Evolutionary conservation across 2,888 invertebrate genomes (phyloP).

Genomic region (Tiliacea citrago): DNA sequence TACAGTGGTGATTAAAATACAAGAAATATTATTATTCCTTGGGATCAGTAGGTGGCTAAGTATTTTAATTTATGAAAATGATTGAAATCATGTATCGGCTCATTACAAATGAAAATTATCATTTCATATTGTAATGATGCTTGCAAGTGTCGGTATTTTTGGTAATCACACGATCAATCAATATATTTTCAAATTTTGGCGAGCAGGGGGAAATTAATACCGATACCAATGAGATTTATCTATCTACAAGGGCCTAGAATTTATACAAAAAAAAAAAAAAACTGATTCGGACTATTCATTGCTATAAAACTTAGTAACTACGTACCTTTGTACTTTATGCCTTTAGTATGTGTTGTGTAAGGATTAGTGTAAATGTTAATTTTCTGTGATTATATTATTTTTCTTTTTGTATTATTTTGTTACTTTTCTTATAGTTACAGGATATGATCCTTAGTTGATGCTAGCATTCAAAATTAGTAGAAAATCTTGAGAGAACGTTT

Average conservation of each 20-base stretch:
- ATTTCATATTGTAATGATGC: slow-evolving; percentile 10
- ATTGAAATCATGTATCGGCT: not conserved
- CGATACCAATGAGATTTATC: not conserved
- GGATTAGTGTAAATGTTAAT: slow-evolving; percentile 79
- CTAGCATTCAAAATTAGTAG: slow-evolving; percentile 75
- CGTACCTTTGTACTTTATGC: slow-evolving; percentile 80
- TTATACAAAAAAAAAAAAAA: not conserved
- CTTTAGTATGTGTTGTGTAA: slow-evolving; percentile 76
- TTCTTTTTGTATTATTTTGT: slow-evolving; percentile 78
- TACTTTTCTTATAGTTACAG: slow-evolving; percentile 80
- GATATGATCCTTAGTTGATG: slow-evolving; percentile 85
- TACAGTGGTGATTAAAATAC: slow-evolving; percentile 14
- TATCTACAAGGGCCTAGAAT: not conserved
- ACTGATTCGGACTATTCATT: slow-evolving; percentile 85
- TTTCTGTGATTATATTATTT: slow-evolving; percentile 86
- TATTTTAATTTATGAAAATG: slow-evolving; percentile 1
- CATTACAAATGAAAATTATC: slow-evolving; percentile 7
- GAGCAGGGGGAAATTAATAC: not conserved
- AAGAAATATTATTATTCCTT: not conserved
- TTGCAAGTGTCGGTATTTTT: not conserved
- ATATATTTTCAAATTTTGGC: not conserved
- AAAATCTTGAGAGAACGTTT: slow-evolving; percentile 40
- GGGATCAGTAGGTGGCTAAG: slow-evolving; percentile 5
- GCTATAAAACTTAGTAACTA: slow-evolving; percentile 82
- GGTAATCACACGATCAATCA: not conserved